Evolutionary conservation across 2,888 invertebrate genomes (phyloP), one percentile per base, ranked within the genome.

Genomic region (Bombylius major): DNA sequence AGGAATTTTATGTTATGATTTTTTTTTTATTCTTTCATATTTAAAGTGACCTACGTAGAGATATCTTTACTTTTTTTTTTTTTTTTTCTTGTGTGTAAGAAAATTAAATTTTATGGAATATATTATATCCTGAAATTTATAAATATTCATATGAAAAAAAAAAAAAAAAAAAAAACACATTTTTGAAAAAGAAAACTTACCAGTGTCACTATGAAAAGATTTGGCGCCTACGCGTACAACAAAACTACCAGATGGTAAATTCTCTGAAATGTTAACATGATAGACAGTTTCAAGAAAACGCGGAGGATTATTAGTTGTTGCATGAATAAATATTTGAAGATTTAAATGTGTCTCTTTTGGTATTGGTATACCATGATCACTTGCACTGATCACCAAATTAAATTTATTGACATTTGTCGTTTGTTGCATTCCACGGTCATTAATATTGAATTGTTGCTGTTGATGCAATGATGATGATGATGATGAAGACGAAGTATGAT

Each of bases 331-430:
- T 50, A 87, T 76, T 59, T 79, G 81, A 55, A 90, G 71, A 50
- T 81, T 82, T 67, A 86, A 78, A 57, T 82, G 79, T 45, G 84
- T 80, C 59, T 83, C 82, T 62, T 82, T 83, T 3, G 86, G 82
- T 45, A 82, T 79, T 1, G 90, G 89, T 39, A 75, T 73, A 0
- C 94, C 95, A 65, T 89, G 88, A 76, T 97, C 96, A 54, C 82
- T 86, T 5, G 94, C 96, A 1, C 87, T 89, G 50, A 97, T 80
- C 68, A 92, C 89, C 51, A 97, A 76, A 56, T 77, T 77, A 62
- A 82, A 84, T 47, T 76, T 75, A 55, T 69, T 70, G 12, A n/a
- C n/a, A 11, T 11, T 42, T 5, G 8, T 42, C 11, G 39, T 42
- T 11, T 7, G 48, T 44, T 57, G 56, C 32, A 54, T 50, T 4